phyloP scores from a whole-genome alignment of 2,797 vertebrate genomes.

The Crenuchus spilurus region DNA sequence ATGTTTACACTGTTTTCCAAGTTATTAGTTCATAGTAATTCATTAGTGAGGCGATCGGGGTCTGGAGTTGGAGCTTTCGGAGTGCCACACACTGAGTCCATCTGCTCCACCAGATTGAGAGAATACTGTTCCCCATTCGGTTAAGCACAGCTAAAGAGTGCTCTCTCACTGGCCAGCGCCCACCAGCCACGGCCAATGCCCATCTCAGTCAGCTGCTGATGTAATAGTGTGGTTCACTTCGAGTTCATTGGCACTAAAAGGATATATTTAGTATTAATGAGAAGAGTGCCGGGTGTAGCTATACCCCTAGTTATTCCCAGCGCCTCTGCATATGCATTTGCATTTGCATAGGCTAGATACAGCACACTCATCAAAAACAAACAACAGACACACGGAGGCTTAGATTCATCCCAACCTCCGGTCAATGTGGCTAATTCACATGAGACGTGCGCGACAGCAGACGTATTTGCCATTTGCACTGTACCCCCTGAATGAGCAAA shows the following conservation, averaged over 20 bases:
- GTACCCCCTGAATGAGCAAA: constrained; percentile 18
- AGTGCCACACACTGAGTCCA: constrained; percentile 74
- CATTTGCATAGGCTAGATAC: not conserved
- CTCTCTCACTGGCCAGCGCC: constrained; percentile 30
- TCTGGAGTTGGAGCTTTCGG: constrained; percentile 66
- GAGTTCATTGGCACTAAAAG: constrained; percentile 19
- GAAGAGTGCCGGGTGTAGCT: not conserved
- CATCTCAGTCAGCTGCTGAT: constrained; percentile 9
- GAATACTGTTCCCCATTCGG: constrained; percentile 66
- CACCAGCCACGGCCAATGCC: not conserved
- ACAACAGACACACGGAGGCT: not conserved
- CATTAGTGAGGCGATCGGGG: constrained; percentile 77
- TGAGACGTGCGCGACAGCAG: not conserved
- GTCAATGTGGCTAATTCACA: not conserved
- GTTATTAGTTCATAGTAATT: constrained; percentile 78
- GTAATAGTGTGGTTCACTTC: constrained; percentile 6
- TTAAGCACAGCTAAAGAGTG: constrained; percentile 66
- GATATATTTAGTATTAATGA: constrained; percentile 12
- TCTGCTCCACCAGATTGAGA: constrained; percentile 77
- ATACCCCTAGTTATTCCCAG: not conserved
- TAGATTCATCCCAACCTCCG: not conserved
- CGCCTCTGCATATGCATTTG: not conserved
- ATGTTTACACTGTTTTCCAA: constrained; percentile 50
- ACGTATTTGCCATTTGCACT: constrained; percentile 7
- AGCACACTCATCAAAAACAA: not conserved